phyloP scores from a whole-genome alignment of 2,113 vertebrate species.

The Ciconia maguari region DNA sequence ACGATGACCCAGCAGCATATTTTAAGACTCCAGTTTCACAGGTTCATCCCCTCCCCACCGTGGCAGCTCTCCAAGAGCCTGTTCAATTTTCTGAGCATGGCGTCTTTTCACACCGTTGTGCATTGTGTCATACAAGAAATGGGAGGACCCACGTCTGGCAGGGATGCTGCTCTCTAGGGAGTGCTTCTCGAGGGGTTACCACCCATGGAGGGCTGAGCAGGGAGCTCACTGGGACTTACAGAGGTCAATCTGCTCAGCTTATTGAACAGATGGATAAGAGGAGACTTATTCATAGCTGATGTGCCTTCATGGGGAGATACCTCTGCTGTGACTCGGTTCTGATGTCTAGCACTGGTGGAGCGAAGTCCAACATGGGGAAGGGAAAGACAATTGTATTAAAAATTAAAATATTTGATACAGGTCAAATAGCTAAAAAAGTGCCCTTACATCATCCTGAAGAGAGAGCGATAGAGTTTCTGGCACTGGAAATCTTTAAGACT shows the following conservation, averaged over 20 bases:
- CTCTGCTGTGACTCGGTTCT: neutral
- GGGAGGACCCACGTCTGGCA: neutral
- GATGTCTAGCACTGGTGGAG: neutral
- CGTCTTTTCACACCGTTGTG: neutral
- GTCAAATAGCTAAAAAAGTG: neutral
- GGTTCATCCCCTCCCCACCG: neutral
- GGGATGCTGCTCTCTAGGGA: neutral
- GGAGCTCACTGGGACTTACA: neutral
- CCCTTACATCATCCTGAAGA: neutral
- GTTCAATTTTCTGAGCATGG: neutral
- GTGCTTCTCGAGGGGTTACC: neutral
- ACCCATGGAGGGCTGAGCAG: neutral
- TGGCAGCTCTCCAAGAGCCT: slow-evolving; percentile 1
- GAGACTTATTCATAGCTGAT: neutral
- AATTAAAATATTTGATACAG: neutral
- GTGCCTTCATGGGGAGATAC: neutral
- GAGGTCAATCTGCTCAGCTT: neutral
- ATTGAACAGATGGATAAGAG: neutral
- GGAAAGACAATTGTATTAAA: neutral
- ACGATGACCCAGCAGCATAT: neutral
- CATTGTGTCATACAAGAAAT: neutral
- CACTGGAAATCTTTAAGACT: neutral
- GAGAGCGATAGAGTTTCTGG: neutral
- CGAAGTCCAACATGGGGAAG: neutral
- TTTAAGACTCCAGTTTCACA: neutral